Base-by-base conservation (phyloP, 1,140 invertebrate genomes). In the Adoxophyes honmai region DNA sequence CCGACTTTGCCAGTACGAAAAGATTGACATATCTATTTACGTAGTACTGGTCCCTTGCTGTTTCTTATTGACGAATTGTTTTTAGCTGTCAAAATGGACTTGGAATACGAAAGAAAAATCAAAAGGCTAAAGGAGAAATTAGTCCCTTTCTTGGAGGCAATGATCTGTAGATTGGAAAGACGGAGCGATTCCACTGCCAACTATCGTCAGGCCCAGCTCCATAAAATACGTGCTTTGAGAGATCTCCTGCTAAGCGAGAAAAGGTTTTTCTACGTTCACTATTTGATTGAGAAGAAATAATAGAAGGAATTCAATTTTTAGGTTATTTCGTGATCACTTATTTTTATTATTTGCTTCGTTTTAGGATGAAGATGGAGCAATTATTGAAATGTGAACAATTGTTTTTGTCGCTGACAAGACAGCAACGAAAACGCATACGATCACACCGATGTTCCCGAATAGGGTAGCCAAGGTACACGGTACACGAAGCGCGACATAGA, bases 71-170 rank as follows among this genome's bases (percentile, higher is more conserved):
- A 28, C 6, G n/a, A 28, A 28, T 28, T 51, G 54, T n/a, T 79
- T 79, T 52, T 66, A 84, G 78, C 35, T 34, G 9, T 11, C 64
- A 81, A 73, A 54, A 89, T 89, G 88, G 82, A 80, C 58, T 57
- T 48, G 44, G 89, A 90, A 34, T 93, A 93, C 81, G 89, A 91
- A 42, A 86, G 75, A 21, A 93, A 93, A 70, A 90, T 93, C 61
- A 86, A 90, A 55, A 91, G 92, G 66, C 91, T 94, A 89, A 92
- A 92, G 83, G n/a, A n/a, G n/a, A 90, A 91, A 53, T 93, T 93
- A 74, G 90, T 93, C 70, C 92, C 93, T 15, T 92, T 93, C 71
- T 74, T 93, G 71, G 91, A 93, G 68, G 90, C 78, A 54, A 92
- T 93, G 90, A 93, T 94, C 58, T 86, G 85, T 55, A 90, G 90